phyloP scores from a whole-genome alignment of 2,888 invertebrate genomes.

The Muscina levida region DNA sequence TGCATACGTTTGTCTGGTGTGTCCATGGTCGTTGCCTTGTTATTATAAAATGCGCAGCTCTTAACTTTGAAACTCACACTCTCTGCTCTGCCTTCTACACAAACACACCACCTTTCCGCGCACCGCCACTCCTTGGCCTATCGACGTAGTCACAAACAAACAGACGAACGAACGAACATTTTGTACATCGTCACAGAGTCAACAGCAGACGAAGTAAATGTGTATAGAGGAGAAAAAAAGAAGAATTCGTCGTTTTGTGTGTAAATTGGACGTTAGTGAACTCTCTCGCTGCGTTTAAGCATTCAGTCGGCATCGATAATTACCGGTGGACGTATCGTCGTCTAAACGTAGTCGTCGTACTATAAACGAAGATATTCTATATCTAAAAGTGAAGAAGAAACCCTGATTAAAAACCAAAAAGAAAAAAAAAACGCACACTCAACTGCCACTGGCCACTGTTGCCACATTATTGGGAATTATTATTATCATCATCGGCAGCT shows the following conservation, averaged over 20 bases:
- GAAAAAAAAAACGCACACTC: slow-evolving; percentile 45
- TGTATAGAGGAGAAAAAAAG: slow-evolving; percentile 27
- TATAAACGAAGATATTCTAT: slow-evolving; percentile 29
- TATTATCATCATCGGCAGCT: slow-evolving; percentile 47
- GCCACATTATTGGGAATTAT: slow-evolving; percentile 65
- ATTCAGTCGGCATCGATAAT: slow-evolving; percentile 79
- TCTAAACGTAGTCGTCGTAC: slow-evolving; percentile 50
- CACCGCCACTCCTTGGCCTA: slow-evolving; percentile 35
- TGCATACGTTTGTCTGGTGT: slow-evolving; percentile 24
- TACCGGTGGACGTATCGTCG: slow-evolving; percentile 79
- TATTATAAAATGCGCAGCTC: slow-evolving; percentile 66
- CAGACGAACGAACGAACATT: slow-evolving; percentile 20
- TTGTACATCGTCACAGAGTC: slow-evolving; percentile 26
- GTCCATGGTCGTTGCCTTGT: slow-evolving; percentile 44
- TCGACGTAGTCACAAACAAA: not conserved
- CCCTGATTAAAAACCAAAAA: slow-evolving; percentile 49
- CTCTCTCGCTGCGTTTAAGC: slow-evolving; percentile 78
- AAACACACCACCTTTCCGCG: slow-evolving; percentile 54
- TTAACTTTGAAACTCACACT: slow-evolving; percentile 64
- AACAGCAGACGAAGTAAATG: slow-evolving; percentile 33
- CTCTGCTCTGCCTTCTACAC: slow-evolving; percentile 66
- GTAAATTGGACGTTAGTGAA: slow-evolving; percentile 62
- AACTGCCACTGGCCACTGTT: slow-evolving; percentile 63
- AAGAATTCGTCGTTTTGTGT: slow-evolving; percentile 47
- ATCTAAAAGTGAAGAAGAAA: slow-evolving; percentile 50